These are phyloP conservation scores for Paramormyrops hopkinsi DNA, from an alignment of 2,797 vertebrate species.

Conservation along the genomic window DNA sequence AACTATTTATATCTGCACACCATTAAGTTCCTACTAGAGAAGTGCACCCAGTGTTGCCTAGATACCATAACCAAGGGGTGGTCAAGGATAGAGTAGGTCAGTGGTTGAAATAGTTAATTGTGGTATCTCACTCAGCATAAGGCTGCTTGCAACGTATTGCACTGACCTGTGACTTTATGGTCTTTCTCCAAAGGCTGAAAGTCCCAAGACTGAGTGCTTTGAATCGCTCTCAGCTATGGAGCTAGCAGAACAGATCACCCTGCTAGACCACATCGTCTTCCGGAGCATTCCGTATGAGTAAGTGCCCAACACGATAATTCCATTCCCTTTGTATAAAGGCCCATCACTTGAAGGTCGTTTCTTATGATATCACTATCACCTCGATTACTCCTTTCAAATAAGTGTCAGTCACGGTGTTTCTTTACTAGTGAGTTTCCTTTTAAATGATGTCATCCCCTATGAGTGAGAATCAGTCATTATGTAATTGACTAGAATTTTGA, in stretches of 20 bases:
- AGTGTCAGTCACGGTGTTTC: neutral
- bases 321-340: neutral
- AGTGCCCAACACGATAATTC: slow-evolving; percentile 46
- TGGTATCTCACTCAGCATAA: neutral
- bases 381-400: neutral
- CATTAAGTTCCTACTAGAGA: neutral
- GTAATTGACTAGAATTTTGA: neutral
- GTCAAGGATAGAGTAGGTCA: neutral
- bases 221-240: slow-evolving; percentile 90
- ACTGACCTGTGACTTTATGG: neutral
- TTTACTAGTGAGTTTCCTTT: neutral
- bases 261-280: slow-evolving; percentile 89
- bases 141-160: neutral
- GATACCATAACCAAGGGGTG: neutral
- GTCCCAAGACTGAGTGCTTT: slow-evolving; percentile 78
- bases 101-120: neutral
- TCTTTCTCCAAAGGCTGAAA: slow-evolving; percentile 57
- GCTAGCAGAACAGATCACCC: slow-evolving; percentile 89
- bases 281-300: slow-evolving; percentile 92
- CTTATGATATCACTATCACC: neutral
- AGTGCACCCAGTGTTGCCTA: neutral
- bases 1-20: neutral
- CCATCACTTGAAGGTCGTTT: neutral
- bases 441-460: slow-evolving; percentile 56
- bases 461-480: slow-evolving; percentile 67